Conservation (phyloP, 2,797 vertebrate species). For the Hyperoplus immaculatus region DNA sequence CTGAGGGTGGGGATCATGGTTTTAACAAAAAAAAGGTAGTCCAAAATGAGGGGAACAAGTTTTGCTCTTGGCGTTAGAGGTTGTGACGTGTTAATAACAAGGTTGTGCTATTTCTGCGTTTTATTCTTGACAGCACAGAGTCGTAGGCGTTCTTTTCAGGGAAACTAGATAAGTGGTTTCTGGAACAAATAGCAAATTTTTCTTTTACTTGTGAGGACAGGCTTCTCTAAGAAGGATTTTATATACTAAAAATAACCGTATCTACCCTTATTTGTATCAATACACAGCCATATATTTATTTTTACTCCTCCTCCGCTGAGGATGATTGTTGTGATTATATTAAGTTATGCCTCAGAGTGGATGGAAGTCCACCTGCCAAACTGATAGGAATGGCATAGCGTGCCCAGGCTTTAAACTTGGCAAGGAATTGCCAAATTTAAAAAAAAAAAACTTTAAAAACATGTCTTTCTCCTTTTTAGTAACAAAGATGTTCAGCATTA, state of each 20-base stretch:
- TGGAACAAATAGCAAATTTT: neutral
- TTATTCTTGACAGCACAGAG: neutral
- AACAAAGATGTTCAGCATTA: constrained; percentile 40
- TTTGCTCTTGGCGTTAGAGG: neutral
- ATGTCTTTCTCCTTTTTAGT: constrained; percentile 31
- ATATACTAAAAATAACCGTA: neutral
- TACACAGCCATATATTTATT: constrained; percentile 15
- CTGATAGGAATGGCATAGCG: constrained; percentile 57
- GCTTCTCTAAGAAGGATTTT: neutral
- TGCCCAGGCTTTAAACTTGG: constrained; percentile 38
- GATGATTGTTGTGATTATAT: constrained; percentile 32
- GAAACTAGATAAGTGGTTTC: neutral
- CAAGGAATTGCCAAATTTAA: constrained; percentile 29
- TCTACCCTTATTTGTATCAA: neutral
- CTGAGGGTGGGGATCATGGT: neutral
- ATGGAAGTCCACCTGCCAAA: constrained; percentile 39
- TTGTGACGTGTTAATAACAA: neutral
- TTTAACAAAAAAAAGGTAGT: neutral
- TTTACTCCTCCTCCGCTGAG: neutral
- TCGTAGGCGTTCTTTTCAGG: neutral
- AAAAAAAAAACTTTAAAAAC: neutral
- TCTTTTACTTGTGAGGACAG: neutral
- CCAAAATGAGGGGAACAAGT: neutral
- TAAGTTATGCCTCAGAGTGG: constrained; percentile 39
- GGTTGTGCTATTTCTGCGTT: neutral